Evolutionary conservation across 2,888 invertebrate species (phyloP).

Genomic region (Melolontha melolontha): DNA sequence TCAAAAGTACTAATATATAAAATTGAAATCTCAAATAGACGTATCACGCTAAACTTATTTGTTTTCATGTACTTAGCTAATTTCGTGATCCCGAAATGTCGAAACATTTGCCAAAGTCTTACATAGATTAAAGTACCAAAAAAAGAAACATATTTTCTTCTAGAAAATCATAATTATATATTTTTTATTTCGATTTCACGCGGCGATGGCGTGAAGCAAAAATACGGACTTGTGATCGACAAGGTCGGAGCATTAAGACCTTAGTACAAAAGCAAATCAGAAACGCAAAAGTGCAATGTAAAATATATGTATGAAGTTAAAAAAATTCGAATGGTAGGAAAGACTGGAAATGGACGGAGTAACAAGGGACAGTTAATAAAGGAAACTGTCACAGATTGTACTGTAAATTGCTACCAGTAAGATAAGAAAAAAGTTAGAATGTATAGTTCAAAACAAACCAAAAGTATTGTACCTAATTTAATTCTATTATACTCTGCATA

Average conservation of each 20-base stretch:
- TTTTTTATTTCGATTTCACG: slow-evolving; percentile 3
- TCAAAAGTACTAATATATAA: too few species aligned
- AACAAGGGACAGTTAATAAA: not conserved
- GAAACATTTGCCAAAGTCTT: slow-evolving; percentile 8
- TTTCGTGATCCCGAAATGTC: not conserved
- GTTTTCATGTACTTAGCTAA: not conserved
- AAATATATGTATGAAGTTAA: slow-evolving; percentile 51
- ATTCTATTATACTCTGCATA: slow-evolving; percentile 66
- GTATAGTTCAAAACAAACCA: slow-evolving; percentile 55
- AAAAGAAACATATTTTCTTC: not conserved
- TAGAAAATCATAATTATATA: slow-evolving; percentile 4
- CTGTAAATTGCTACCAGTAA: slow-evolving; percentile 23
- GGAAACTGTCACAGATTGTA: not conserved
- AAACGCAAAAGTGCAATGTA: slow-evolving; percentile 60
- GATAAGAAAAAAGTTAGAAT: slow-evolving; percentile 55
- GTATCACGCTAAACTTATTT: too few species aligned
- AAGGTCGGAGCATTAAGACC: slow-evolving; percentile 24
- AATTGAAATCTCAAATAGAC: too few species aligned
- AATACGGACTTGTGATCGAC: slow-evolving; percentile 16
- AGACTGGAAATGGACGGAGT: not conserved
- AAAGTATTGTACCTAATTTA: slow-evolving; percentile 53
- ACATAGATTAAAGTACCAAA: slow-evolving; percentile 9
- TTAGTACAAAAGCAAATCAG: slow-evolving; percentile 58
- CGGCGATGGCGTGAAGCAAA: not conserved
- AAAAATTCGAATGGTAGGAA: not conserved